Evolutionary conservation across 2,113 vertebrate species (phyloP), one percentile per base, ranked within the genome.

Genomic region (Sorex araneus): DNA sequence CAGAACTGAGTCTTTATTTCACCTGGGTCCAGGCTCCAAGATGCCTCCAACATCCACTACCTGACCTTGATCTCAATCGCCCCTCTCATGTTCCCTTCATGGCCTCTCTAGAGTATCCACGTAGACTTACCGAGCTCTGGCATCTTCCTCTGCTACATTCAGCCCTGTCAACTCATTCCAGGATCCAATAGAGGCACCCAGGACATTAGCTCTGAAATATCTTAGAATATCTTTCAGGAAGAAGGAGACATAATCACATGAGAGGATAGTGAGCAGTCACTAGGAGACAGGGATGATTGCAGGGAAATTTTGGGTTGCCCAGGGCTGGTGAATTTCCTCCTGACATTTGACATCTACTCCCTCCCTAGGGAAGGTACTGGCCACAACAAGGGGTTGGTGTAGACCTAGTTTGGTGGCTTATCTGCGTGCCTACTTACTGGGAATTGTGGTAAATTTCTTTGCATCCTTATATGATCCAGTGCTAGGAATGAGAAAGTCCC

Each of bases 371-470:
- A 36, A 84, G 70, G 40, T 0, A 6, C 18, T 60, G 57, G 21
- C 57, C 21, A 60, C 57, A 60, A 60, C 57, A 19, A 50, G 70
- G 69, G 73, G 63, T 15, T 32, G 28, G 3, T 3, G 13, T 3
- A 43, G 78, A 27, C 2, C 2, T 2, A 12, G 28, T 8, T 27
- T 23, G 0, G 32, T 13, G 57, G 36, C 34, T 60, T 92, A 80
- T 54, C 28, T 0, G 0, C 18, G n/a, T 88, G 40, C 75, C 78
- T 95, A 98, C 99, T 99, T 97, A 99, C 99, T 99, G 21, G 99
- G 98, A 91, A 99, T 96, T 23, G 99, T 99, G 92, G 98, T 98
- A 78, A 98, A 98, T 6, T 94, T 98, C 54, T 99, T 98, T 85
- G 99, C 96, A 6, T 69, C 92, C 30, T 97, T 96, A 83, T 99